A percentile compares a stretch with the other conserved stretches of the same genome.
These are phyloP conservation scores for Holacanthus passer DNA, from an alignment of 2,113 vertebrate genomes.

Conservation along the genomic window DNA sequence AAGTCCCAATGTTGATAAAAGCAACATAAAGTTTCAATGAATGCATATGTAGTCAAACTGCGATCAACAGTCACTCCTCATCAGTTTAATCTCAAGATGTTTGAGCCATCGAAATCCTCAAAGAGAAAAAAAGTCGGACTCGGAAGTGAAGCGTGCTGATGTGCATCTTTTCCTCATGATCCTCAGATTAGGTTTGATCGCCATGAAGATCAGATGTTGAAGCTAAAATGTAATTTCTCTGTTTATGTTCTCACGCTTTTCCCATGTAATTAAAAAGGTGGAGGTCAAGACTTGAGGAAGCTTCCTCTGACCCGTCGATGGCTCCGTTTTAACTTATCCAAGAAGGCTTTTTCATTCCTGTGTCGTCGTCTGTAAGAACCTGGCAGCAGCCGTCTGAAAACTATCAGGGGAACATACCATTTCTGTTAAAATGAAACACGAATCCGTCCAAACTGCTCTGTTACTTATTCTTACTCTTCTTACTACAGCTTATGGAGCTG, in stretches of 20 bases:
- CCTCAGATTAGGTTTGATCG: slow-evolving; percentile 24
- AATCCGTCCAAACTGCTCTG: slow-evolving; percentile 52
- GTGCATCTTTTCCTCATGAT: slow-evolving; percentile 28
- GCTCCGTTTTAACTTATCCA: background rate
- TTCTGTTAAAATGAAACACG: slow-evolving; percentile 63
- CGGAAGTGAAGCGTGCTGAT: background rate
- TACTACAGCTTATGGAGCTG: slow-evolving; percentile 37
- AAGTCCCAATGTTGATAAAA: slow-evolving; percentile 12
- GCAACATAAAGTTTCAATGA: slow-evolving; percentile 31
- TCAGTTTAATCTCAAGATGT: slow-evolving; percentile 41
- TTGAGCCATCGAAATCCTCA: background rate
- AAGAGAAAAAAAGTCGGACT: background rate
- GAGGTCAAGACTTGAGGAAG: background rate
- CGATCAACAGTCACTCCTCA: background rate
- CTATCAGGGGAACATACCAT: slow-evolving; percentile 39
- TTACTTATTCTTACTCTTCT: slow-evolving; percentile 50
- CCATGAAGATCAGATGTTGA: slow-evolving; percentile 26
- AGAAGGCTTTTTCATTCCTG: background rate
- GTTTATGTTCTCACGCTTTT: background rate
- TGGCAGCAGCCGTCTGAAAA: slow-evolving; percentile 34
- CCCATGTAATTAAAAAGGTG: background rate
- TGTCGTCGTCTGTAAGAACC: background rate
- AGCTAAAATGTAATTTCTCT: background rate
- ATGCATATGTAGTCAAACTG: slow-evolving; percentile 10
- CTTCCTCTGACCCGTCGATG: background rate